Conservation (phyloP, 2,113 vertebrate species). For the Gopherus evgoodei region DNA sequence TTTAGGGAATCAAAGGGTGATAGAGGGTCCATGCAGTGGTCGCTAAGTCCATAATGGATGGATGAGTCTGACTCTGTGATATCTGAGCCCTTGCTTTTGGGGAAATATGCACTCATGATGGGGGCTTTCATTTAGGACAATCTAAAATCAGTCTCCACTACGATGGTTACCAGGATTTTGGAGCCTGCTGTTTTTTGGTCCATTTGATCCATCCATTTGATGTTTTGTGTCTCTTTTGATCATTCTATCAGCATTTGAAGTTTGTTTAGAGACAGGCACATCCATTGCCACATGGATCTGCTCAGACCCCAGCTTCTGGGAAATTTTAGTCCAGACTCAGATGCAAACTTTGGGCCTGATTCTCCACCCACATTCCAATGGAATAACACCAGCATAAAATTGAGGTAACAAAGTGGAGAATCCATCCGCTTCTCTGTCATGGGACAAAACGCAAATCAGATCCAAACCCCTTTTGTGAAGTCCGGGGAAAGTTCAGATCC, state of each 20-base stretch:
- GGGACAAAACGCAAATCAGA: not conserved
- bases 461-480: not conserved
- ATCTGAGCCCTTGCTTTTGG: not conserved
- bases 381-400: not conserved
- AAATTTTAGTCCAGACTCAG: not conserved
- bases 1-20: rapidly evolving
- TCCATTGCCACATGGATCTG: not conserved
- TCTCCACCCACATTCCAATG: not conserved
- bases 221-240: not conserved
- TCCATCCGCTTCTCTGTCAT: not conserved
- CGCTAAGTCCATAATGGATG: not conserved
- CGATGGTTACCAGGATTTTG: not conserved
- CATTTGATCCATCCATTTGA: not conserved
- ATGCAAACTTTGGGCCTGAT: not conserved
- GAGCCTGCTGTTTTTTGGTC: not conserved
- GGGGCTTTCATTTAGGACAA: not conserved
- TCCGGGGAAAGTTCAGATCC: not conserved
- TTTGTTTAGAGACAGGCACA: not conserved
- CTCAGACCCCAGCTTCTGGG: no score
- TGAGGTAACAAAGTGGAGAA: not conserved
- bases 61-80: not conserved
- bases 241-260: not conserved
- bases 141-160: not conserved
- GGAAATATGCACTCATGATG: not conserved
- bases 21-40: not conserved